phyloP scores from a whole-genome alignment of 2,113 vertebrate species.

The Accipiter cooperii region DNA sequence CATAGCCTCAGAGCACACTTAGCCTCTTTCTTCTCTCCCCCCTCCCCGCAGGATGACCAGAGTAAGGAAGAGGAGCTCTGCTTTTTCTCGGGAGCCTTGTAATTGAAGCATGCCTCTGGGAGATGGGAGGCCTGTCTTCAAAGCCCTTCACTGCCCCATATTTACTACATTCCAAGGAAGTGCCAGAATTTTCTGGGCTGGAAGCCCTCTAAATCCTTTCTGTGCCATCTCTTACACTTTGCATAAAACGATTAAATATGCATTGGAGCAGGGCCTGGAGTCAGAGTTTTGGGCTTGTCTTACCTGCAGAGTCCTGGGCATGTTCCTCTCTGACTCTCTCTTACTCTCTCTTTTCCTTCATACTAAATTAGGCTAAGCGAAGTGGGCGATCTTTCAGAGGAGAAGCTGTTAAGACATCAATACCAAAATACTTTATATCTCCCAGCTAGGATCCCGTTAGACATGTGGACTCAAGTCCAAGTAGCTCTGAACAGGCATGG shows the following conservation, averaged over 20 bases:
- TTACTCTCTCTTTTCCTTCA: background rate
- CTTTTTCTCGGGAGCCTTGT: background rate
- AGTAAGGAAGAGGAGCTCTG: background rate
- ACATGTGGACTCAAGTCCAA: background rate
- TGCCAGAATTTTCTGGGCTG: slow-evolving; percentile 13
- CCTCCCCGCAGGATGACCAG: fast-evolving
- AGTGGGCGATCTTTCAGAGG: background rate
- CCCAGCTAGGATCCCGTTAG: background rate
- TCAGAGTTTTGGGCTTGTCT: background rate
- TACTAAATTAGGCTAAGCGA: background rate
- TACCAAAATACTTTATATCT: background rate
- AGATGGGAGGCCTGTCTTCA: background rate
- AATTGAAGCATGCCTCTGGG: background rate
- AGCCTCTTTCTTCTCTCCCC: background rate
- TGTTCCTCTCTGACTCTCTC: background rate
- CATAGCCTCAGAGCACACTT: background rate
- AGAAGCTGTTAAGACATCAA: background rate
- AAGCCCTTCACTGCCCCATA: background rate
- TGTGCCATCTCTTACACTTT: background rate
- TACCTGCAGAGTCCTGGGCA: background rate
- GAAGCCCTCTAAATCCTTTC: slow-evolving; percentile 13
- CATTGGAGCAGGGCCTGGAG: background rate
- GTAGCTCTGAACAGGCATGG: background rate
- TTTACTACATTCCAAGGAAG: background rate
- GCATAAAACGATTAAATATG: background rate